Conservation (phyloP, 2,888 invertebrate species). For the Dasypolia templi region DNA sequence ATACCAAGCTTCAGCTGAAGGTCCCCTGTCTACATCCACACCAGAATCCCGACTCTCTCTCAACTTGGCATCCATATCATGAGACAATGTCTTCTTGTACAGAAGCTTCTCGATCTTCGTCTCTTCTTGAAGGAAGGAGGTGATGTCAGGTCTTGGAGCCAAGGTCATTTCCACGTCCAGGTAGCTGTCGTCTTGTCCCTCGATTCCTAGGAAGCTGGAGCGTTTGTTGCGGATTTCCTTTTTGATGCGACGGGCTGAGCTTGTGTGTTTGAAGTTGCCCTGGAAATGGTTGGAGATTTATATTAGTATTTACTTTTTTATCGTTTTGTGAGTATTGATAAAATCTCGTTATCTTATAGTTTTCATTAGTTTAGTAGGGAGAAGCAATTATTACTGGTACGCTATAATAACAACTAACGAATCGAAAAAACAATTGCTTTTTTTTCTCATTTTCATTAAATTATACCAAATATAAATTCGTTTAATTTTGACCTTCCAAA, state of each 20-base stretch:
- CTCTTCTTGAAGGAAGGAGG: slow-evolving; percentile 94
- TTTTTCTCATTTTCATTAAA: too few relatives aligned
- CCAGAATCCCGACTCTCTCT: slow-evolving; percentile 95
- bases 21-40: slow-evolving; percentile 92
- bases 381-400: neutral
- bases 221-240: slow-evolving; percentile 96
- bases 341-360: neutral
- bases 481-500: neutral
- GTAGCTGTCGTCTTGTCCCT: slow-evolving; percentile 93
- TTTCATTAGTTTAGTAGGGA: neutral
- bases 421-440: too few relatives aligned
- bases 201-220: slow-evolving; percentile 96
- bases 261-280: slow-evolving; percentile 93
- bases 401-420: neutral
- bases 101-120: slow-evolving; percentile 94
- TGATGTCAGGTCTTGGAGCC: slow-evolving; percentile 95
- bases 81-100: slow-evolving; percentile 93
- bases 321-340: neutral
- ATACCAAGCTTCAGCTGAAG: slow-evolving; percentile 91
- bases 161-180: slow-evolving; percentile 92
- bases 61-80: slow-evolving; percentile 92
- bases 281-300: slow-evolving; percentile 58
- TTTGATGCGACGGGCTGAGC: slow-evolving; percentile 96
- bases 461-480: too few relatives aligned
- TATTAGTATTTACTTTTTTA: neutral